Conservation (phyloP, 2,888 invertebrate genomes). For the Julus scandinavius region DNA sequence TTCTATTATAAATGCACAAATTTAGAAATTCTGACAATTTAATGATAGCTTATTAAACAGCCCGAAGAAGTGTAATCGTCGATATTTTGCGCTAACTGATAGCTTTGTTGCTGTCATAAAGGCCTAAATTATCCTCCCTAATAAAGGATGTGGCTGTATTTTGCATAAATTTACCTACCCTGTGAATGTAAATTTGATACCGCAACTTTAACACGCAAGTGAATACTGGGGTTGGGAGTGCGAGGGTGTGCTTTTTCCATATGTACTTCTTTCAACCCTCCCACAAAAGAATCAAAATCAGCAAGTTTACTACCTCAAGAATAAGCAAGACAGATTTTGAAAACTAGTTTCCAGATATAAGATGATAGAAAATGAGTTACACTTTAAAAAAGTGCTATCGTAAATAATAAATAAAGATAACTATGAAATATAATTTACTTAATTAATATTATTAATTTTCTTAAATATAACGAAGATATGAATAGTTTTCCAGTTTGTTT, state of each 20-base stretch:
- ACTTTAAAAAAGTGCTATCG: too few species aligned
- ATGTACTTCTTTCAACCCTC: background rate
- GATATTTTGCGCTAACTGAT: conserved; percentile 26
- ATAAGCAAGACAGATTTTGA: background rate
- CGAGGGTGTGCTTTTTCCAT: background rate
- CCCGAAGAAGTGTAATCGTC: conserved; percentile 38
- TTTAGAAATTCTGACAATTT: conserved; percentile 31
- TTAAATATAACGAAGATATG: too few species aligned
- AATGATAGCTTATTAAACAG: conserved; percentile 29
- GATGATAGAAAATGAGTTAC: too few species aligned
- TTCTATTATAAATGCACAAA: conserved; percentile 26
- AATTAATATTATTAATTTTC: too few species aligned
- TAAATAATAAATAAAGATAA: too few species aligned
- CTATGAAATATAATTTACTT: too few species aligned
- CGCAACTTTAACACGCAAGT: background rate
- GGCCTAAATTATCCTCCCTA: conserved; percentile 5
- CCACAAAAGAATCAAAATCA: background rate
- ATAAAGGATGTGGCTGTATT: background rate
- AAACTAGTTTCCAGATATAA: background rate
- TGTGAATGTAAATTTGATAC: background rate
- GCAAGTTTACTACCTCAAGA: background rate
- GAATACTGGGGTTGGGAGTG: background rate
- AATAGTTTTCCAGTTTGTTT: too few species aligned
- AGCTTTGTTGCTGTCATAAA: conserved; percentile 7
- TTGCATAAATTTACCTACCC: conserved; percentile 12